phyloP scores from a whole-genome alignment of 2,113 vertebrate genomes.

The Oceanodroma tethys region DNA sequence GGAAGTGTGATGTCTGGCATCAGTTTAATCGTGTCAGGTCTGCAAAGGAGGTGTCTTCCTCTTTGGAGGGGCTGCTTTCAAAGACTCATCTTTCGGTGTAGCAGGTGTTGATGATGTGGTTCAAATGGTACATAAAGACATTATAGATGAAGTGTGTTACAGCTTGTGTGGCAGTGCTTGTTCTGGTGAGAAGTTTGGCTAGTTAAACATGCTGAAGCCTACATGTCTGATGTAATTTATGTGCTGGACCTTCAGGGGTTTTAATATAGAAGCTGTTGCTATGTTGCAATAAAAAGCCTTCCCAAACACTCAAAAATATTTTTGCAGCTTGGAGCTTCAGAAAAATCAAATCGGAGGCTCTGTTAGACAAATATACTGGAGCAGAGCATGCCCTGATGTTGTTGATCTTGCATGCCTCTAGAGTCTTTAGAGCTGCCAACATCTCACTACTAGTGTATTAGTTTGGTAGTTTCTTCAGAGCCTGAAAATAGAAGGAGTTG shows the following conservation, averaged over 20 bases:
- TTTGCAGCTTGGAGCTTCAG: neutral
- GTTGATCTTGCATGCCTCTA: neutral
- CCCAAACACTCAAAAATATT: neutral
- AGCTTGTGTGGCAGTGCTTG: neutral
- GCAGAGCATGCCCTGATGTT: neutral
- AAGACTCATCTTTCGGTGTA: neutral
- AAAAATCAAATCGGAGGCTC: neutral
- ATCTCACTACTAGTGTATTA: neutral
- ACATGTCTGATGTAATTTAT: neutral
- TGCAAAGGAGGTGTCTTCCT: neutral
- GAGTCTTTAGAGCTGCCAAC: neutral
- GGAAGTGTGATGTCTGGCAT: neutral
- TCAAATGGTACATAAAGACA: neutral
- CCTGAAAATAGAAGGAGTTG: neutral
- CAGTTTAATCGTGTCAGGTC: neutral
- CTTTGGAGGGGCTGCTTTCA: neutral
- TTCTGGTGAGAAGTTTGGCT: fast-evolving
- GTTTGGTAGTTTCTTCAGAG: neutral
- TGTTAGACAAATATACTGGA: neutral
- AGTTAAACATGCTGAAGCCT: neutral
- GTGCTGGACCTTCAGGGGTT: neutral
- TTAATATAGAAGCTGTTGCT: neutral
- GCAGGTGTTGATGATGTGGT: neutral
- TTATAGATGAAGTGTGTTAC: neutral
- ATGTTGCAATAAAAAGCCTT: neutral